phyloP scores from a whole-genome alignment of 1,140 invertebrate genomes.

The Scaptomyza pallida region DNA sequence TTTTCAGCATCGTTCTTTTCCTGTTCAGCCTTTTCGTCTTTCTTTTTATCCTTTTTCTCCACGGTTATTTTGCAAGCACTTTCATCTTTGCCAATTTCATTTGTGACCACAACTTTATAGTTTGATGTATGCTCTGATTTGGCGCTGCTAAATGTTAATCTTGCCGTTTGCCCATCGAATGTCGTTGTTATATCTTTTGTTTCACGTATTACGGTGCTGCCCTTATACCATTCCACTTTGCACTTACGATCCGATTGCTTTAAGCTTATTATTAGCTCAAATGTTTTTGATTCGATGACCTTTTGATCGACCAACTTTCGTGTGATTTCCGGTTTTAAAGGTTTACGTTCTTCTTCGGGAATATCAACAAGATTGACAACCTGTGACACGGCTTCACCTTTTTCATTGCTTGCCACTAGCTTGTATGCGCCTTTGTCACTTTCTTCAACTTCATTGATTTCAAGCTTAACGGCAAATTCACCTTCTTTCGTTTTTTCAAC shows the following conservation, averaged over 20 bases:
- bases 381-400: constrained; percentile 96
- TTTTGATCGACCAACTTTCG: constrained; percentile 89
- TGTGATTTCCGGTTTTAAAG: constrained; percentile 87
- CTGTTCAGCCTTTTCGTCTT: constrained; percentile 51
- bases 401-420: constrained; percentile 95
- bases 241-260: constrained; percentile 90
- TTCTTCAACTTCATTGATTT: constrained; percentile 91
- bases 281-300: constrained; percentile 90
- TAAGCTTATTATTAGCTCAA: constrained; percentile 90
- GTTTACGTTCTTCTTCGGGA: constrained; percentile 85
- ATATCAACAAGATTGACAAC: constrained; percentile 93
- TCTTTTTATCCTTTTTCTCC: constrained; percentile 77
- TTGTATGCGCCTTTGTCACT: constrained; percentile 95
- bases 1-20: constrained; percentile 64
- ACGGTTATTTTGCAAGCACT: constrained; percentile 90
- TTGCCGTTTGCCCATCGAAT: constrained; percentile 93
- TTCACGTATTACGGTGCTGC: constrained; percentile 89
- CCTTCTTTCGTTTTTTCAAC: constrained; percentile 80
- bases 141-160: constrained; percentile 89
- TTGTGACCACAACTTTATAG: constrained; percentile 92
- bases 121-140: constrained; percentile 89
- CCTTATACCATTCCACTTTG: constrained; percentile 94
- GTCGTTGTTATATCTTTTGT: constrained; percentile 88
- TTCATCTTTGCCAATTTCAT: constrained; percentile 93
- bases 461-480: constrained; percentile 93